Conservation (phyloP, 2,113 vertebrate genomes). For the Megaceryle torquata region DNA sequence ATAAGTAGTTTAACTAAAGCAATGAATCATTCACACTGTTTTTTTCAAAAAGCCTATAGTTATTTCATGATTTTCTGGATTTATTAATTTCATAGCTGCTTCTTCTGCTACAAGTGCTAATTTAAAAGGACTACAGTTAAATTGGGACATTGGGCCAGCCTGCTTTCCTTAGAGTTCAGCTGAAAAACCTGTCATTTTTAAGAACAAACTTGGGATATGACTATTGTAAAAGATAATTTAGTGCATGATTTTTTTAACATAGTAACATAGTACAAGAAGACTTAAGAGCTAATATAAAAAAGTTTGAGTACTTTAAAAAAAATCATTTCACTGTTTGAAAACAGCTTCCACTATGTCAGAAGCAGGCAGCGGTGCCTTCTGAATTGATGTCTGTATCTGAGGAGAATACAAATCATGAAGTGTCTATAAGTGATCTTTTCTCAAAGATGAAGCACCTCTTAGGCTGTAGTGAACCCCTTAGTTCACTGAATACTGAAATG, state of each 20-base stretch:
- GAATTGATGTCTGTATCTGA: not conserved
- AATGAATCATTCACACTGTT: constrained; percentile 60
- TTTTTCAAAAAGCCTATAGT: constrained; percentile 42
- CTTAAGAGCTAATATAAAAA: not conserved
- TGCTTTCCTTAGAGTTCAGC: not conserved
- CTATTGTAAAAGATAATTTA: not conserved
- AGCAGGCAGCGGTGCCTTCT: not conserved
- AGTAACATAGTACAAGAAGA: not conserved
- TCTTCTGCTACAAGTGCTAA: not conserved
- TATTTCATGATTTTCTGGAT: constrained; percentile 43
- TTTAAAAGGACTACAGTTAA: constrained; percentile 12
- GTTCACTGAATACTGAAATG: not conserved
- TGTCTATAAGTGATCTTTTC: not conserved
- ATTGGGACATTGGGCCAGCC: not conserved
- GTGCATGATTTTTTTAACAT: not conserved
- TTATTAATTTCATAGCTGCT: constrained; percentile 41
- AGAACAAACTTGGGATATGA: not conserved
- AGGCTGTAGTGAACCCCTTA: not conserved
- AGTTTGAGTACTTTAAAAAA: not conserved
- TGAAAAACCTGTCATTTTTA: not conserved
- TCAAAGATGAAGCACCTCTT: not conserved
- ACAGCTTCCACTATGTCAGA: not conserved
- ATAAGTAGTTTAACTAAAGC: constrained; percentile 56
- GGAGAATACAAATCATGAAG: not conserved
- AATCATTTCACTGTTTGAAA: not conserved